A percentile compares a stretch with the other conserved stretches of the same genome.
Conservation (phyloP, 2,113 vertebrate species). For the Chloroceryle aenea region DNA sequence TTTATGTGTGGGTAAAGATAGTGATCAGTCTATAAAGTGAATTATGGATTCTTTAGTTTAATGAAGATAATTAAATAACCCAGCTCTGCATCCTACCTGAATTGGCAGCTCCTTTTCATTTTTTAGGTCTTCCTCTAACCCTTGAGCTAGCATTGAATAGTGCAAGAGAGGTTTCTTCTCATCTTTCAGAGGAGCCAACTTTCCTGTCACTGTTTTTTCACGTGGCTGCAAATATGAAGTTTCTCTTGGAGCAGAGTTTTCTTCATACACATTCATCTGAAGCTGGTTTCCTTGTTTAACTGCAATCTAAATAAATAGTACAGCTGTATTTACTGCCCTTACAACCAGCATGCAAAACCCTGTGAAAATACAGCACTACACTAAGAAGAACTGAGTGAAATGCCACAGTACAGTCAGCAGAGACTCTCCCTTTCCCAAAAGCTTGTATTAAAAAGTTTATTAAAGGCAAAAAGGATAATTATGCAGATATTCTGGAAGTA, state of each 20-base stretch:
- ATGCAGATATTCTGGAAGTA: background rate
- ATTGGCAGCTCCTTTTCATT: slow-evolving; percentile 30
- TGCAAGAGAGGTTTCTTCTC: slow-evolving; percentile 82
- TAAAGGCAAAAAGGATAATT: background rate
- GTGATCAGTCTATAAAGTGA: background rate
- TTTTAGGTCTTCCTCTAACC: slow-evolving; percentile 82
- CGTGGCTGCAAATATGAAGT: background rate
- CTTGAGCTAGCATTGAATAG: slow-evolving; percentile 80
- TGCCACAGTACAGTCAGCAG: background rate
- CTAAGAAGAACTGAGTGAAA: background rate
- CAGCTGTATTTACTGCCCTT: background rate
- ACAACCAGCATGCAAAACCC: background rate
- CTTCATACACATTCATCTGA: slow-evolving; percentile 91
- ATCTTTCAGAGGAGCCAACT: slow-evolving; percentile 51
- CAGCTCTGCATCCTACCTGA: slow-evolving; percentile 59
- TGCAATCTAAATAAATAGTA: slow-evolving; percentile 81
- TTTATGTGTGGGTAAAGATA: background rate
- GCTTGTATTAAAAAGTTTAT: background rate
- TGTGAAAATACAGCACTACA: background rate
- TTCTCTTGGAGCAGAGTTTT: slow-evolving; percentile 63
- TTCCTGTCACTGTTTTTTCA: slow-evolving; percentile 66
- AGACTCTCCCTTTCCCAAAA: background rate
- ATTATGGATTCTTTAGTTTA: background rate
- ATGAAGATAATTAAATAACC: background rate
- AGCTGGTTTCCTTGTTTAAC: slow-evolving; percentile 90